Conservation (phyloP, 2,113 vertebrate species). For the Trematomus loennbergii region DNA sequence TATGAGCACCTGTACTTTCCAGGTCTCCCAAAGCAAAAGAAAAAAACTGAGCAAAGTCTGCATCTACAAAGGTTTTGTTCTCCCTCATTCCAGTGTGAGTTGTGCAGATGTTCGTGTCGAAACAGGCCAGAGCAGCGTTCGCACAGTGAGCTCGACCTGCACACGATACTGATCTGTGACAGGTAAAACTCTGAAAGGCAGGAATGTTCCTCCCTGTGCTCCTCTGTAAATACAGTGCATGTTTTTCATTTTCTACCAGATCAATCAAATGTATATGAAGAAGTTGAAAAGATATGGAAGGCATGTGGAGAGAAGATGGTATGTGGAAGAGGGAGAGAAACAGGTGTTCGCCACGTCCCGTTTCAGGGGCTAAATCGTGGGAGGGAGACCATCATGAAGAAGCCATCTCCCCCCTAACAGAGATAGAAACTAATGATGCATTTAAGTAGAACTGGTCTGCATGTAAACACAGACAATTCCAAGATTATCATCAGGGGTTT, state of each 20-base stretch:
- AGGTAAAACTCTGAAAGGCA: neutral
- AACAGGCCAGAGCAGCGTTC: constrained; percentile 42
- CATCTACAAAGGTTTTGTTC: neutral
- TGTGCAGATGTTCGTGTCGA: constrained; percentile 44
- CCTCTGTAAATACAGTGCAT: constrained; percentile 10
- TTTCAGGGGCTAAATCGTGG: neutral
- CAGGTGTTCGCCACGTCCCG: constrained; percentile 27
- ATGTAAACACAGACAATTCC: neutral
- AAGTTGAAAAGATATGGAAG: constrained; percentile 13
- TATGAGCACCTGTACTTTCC: neutral
- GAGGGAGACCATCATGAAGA: neutral
- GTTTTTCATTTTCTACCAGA: constrained; percentile 7
- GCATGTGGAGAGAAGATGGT: constrained; percentile 17
- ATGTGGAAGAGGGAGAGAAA: constrained; percentile 20
- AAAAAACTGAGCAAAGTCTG: constrained; percentile 1
- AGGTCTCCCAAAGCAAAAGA: neutral
- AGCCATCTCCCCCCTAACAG: neutral
- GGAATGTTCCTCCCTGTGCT: constrained; percentile 24
- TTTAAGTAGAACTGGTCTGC: neutral
- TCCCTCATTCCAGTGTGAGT: constrained; percentile 44
- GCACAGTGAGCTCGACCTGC: neutral
- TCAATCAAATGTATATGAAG: neutral
- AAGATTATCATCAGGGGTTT: constrained; percentile 13
- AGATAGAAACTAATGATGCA: neutral
- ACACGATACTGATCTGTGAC: neutral